Evolutionary conservation across 2,797 vertebrate genomes (phyloP), one percentile per base, ranked within the genome.

Genomic region (Denticeps clupeoides): DNA sequence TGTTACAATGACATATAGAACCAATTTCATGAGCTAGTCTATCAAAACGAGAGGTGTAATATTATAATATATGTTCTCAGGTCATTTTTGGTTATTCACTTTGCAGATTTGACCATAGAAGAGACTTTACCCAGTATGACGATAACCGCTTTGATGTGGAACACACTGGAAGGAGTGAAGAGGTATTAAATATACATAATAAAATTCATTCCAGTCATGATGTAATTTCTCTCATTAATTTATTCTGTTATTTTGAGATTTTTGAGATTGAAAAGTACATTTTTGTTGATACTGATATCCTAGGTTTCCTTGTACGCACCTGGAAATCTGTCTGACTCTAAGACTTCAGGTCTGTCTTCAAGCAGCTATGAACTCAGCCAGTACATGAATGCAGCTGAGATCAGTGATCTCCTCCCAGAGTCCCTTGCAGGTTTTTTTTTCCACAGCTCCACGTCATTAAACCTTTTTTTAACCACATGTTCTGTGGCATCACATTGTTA

Each of bases 361-460:
- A 93, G 90, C 26, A 74, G 81, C 72, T 85, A 75, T 0, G 90
- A 93, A 56, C 85, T 93, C 49, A 91, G 91, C 62, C 89, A 88
- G 75, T 96, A 93, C 71, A 88, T 93, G 28, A 84, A 86, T 0
- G 61, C 60, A 26, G 55, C 64, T 0, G 81, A 87, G 12, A 38
- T 27, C 2, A 53, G n/a, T 0, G 64, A 77, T n/a, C 21, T 68
- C 0, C 3, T 0, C 2, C 28, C 58, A 1, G 50, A 49, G 1
- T 22, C 48, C 31, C 67, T 63, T 28, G 47, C 59, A 56, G 83
- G 87, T 87, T 49, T 33, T 61, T 60, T 26, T 6, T 18, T 12
- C n/a, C n/a, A n/a, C n/a, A n/a, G n/a, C n/a, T n/a, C n/a, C n/a
- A n/a, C n/a, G n/a, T n/a, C n/a, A 2, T 18, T 18, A 19, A 19